Evolutionary conservation across 2,888 invertebrate genomes (phyloP).

Genomic region (Hirtodrosophila duncani): DNA sequence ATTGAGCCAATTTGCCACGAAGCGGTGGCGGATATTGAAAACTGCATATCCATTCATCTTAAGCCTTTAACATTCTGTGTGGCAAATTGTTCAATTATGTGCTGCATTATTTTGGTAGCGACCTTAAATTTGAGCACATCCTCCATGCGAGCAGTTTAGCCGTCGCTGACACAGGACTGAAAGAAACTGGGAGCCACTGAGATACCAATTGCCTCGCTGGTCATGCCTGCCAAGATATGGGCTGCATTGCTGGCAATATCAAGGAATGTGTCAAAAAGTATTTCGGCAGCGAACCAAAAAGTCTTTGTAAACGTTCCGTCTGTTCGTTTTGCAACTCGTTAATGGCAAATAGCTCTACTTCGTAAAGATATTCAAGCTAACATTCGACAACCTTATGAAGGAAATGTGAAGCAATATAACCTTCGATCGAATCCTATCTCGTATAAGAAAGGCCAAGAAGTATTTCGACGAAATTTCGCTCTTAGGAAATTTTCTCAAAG

Average conservation of each 20-base stretch:
- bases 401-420: no score
- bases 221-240: conserved; percentile 94
- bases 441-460: no score
- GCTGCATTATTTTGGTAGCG: conserved; percentile 97
- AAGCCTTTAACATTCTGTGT: conserved; percentile 95
- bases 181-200: conserved; percentile 97
- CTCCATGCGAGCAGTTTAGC: conserved; percentile 96
- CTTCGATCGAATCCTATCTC: no score
- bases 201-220: conserved; percentile 95
- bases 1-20: conserved; percentile 82
- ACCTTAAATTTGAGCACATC: conserved; percentile 96
- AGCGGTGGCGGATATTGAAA: conserved; percentile 92
- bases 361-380: no score
- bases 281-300: conserved; percentile 90
- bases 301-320: no score
- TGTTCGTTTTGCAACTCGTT: no score
- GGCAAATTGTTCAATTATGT: conserved; percentile 98
- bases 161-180: conserved; percentile 96
- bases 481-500: no score
- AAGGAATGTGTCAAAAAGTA: conserved; percentile 98
- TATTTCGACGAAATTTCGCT: no score
- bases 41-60: conserved; percentile 97
- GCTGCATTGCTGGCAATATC: conserved; percentile 95
- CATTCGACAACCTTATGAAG: no score
- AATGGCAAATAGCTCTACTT: no score